Base-by-base conservation (phyloP, 1,140 invertebrate species). In the Cepaea nemoralis region DNA sequence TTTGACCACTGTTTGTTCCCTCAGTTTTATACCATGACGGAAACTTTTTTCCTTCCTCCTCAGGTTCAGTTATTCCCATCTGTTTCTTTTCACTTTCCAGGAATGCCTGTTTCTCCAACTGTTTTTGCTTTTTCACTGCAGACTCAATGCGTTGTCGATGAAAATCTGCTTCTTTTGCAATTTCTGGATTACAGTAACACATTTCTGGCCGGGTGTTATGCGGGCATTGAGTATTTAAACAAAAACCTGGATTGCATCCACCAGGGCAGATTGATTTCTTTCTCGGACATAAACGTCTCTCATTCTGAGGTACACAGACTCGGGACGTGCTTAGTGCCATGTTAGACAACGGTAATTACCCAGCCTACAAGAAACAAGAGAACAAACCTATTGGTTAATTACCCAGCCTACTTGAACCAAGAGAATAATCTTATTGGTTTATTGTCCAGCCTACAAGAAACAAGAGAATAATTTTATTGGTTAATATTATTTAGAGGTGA, bases 151-250 rank as follows among this genome's bases (percentile, higher is more conserved):
- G 39, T 16, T 37, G 8, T 31, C 31, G 35, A 31, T 48, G 33
- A 48, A 69, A 69, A 24, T 67, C 77, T n/a, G 48, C 39, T 31
- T 79, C 59, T n/a, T 45, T 67, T 40, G 67, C 59, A 40, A 79
- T 16, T 24, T 77, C 73, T 35, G 73, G 73, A 14, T 31, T 50
- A 10, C 50, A 35, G 22, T 71, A 71, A 2, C 39, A 5, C 16
- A 71, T 39, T 71, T 71, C 40, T 19, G 37, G 69, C 22, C 37
- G 69, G 24, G 35, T 39, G 35, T 1, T 27, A 39, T 63, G 33
- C 22, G 8, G 10, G 42, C 75, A 77, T 0, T 39, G 33, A 55
- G 75, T 6, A 39, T 77, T 77, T 33, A 77, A 63, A 35, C 75
- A 77, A 37, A 55, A 63, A 22, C 75, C 75, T 24, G 75, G 50